phyloP scores from a whole-genome alignment of 2,888 invertebrate species.

The Drosophila mercatorum region DNA sequence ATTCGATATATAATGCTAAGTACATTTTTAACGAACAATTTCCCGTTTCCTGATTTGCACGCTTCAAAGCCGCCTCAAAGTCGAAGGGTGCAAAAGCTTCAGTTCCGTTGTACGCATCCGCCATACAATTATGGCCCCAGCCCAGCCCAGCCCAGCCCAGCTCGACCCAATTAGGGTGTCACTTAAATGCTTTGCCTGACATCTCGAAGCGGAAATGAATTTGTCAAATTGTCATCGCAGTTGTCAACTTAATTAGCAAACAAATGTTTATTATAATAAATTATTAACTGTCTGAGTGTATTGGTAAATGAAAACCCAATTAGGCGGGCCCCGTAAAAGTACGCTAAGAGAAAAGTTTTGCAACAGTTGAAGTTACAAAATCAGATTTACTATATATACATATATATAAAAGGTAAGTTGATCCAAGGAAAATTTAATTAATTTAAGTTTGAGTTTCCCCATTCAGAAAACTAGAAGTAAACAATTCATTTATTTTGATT shows the following conservation, averaged over 20 bases:
- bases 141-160: constrained; percentile 3
- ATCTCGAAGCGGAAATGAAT: constrained; percentile 66
- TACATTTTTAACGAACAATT: constrained; percentile 69
- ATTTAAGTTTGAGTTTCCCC: background rate
- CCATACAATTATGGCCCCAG: constrained; percentile 5
- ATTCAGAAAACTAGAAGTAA: no score
- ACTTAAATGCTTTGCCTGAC: constrained; percentile 26
- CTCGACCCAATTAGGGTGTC: constrained; percentile 27
- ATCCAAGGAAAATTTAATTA: background rate
- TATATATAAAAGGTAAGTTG: background rate
- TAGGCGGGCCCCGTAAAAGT: background rate
- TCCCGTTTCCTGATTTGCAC: constrained; percentile 62
- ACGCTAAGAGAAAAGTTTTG: background rate
- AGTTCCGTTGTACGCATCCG: constrained; percentile 41
- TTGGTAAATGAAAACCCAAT: constrained; percentile 11
- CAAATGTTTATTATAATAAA: constrained; percentile 32
- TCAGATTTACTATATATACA: background rate
- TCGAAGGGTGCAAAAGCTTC: constrained; percentile 21
- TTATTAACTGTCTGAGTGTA: constrained; percentile 19
- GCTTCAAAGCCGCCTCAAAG: constrained; percentile 49
- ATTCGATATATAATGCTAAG: constrained; percentile 12
- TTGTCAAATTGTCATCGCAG: constrained; percentile 58
- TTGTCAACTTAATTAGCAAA: constrained; percentile 46
- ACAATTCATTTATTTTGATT: constrained; percentile 12
- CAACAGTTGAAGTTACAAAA: background rate